These are phyloP conservation scores for Thereva nobilitata DNA, from an alignment of 2,888 invertebrate genomes.

Conservation along the genomic window DNA sequence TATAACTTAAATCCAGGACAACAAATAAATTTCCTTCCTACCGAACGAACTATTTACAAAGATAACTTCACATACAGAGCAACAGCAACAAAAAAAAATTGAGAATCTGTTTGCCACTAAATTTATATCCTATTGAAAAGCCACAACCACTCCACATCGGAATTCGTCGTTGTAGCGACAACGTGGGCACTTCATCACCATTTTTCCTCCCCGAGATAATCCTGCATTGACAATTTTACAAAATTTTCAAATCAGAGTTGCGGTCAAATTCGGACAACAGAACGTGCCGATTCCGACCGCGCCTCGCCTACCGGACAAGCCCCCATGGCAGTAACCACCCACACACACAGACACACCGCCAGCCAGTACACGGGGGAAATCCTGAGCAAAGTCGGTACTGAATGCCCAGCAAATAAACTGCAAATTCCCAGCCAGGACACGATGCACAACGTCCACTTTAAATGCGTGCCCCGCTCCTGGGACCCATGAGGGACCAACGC, in stretches of 20 bases:
- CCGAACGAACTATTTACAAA: too few species aligned
- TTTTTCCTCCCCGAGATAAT: conserved; percentile 17
- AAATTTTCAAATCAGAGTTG: conserved; percentile 39
- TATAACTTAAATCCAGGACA: too few species aligned
- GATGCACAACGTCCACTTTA: conserved; percentile 20
- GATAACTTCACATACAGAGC: too few species aligned
- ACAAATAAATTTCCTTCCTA: too few species aligned
- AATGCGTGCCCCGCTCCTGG: conserved; percentile 37
- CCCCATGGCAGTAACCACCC: neutral
- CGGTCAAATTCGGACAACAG: conserved; percentile 34
- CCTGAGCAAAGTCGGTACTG: conserved; percentile 20
- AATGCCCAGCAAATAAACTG: conserved; percentile 21
- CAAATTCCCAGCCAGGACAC: conserved; percentile 11
- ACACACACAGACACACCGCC: conserved; percentile 16
- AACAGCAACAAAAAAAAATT: too few species aligned
- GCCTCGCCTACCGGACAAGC: conserved; percentile 17
- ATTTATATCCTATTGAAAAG: conserved; percentile 22
- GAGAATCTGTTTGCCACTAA: neutral
- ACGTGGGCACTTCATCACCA: conserved; percentile 24
- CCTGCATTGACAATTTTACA: conserved; percentile 18
- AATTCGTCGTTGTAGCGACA: neutral
- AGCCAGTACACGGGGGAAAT: conserved; percentile 23
- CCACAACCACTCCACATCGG: conserved; percentile 3
- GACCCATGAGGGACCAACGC: conserved; percentile 18
- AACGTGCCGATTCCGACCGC: conserved; percentile 38